Percentiles rank a stretch among this genome's conserved stretches.
Evolutionary conservation across 2,888 invertebrate species (phyloP).

Genomic region (Drosophila nigricruria): DNA sequence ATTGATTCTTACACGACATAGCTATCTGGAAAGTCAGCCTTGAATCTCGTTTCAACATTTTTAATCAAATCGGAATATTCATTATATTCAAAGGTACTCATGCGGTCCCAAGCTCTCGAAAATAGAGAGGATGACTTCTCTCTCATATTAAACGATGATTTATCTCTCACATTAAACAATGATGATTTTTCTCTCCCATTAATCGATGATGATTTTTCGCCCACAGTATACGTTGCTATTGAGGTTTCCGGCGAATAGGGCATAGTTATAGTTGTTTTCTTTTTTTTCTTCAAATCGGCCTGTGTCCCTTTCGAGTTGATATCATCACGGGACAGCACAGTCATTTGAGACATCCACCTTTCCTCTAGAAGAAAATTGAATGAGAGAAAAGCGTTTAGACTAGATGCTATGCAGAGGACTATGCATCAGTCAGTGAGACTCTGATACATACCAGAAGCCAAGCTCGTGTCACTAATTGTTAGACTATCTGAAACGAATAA

Average conservation of each 20-base stretch:
- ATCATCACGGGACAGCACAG: background rate
- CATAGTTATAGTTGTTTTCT: background rate
- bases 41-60: slow-evolving; percentile 28
- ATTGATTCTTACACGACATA: slow-evolving; percentile 34
- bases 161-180: background rate
- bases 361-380: background rate
- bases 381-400: background rate
- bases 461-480: background rate
- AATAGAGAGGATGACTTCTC: background rate
- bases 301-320: slow-evolving; percentile 10
- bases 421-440: background rate
- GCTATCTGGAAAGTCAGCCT: slow-evolving; percentile 37
- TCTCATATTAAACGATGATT: background rate
- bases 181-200: background rate
- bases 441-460: background rate
- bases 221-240: background rate
- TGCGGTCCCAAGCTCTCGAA: background rate
- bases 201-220: background rate
- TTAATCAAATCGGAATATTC: background rate
- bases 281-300: background rate
- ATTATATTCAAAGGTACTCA: background rate
- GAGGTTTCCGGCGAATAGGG: background rate
- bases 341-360: background rate
- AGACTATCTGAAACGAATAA: background rate
- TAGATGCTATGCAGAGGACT: background rate